These are phyloP conservation scores for Cryptus armator DNA, from an alignment of 2,888 invertebrate genomes.

Conservation along the genomic window DNA sequence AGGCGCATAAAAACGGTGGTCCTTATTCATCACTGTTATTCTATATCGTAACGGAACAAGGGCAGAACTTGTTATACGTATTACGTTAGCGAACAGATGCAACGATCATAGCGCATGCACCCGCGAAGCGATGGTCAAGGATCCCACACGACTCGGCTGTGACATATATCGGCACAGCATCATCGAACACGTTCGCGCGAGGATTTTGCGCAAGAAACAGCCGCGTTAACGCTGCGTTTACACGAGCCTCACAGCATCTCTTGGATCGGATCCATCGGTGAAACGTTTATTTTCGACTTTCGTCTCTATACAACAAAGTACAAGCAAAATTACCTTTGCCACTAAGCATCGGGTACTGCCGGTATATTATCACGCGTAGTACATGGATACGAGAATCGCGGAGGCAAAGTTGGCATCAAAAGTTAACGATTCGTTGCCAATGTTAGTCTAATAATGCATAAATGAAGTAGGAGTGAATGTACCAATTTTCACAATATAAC, in stretches of 20 bases:
- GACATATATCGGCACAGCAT: background rate
- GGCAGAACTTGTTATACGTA: no score
- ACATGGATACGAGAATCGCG: background rate
- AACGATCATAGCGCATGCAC: constrained; percentile 28
- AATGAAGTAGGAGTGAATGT: constrained; percentile 56
- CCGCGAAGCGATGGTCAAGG: constrained; percentile 61
- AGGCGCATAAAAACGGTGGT: no score
- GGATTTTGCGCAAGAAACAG: constrained; percentile 58
- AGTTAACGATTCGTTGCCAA: constrained; percentile 52
- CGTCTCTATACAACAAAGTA: constrained; percentile 7
- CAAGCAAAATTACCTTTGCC: constrained; percentile 24
- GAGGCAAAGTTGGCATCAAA: constrained; percentile 15
- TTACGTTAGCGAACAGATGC: background rate
- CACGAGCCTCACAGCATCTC: constrained; percentile 48
- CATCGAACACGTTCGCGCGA: background rate
- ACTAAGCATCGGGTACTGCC: background rate
- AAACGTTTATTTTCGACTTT: constrained; percentile 56
- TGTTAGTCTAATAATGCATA: constrained; percentile 61
- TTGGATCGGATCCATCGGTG: constrained; percentile 59
- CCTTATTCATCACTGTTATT: no score
- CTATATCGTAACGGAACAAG: no score
- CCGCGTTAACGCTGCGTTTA: constrained; percentile 25
- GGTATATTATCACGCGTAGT: background rate
- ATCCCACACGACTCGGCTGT: constrained; percentile 46
- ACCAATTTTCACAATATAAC: constrained; percentile 39